Evolutionary conservation across 2,888 invertebrate species (phyloP).

Genomic region (Volucella inanis): DNA sequence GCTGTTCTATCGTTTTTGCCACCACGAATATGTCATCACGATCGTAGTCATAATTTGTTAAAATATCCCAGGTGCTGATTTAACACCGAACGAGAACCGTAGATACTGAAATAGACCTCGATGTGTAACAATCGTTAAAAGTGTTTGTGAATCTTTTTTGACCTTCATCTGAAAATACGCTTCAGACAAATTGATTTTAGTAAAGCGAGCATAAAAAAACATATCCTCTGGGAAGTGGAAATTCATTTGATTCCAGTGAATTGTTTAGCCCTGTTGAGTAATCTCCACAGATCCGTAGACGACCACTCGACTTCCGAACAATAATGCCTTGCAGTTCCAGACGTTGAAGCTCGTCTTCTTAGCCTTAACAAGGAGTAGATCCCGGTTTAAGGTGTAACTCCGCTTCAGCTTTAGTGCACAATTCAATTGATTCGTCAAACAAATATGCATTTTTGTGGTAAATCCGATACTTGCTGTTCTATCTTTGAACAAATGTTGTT

Average conservation of each 20-base stretch:
- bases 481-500: conserved; percentile 41
- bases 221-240: conserved; percentile 75
- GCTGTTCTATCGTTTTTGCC: conserved; percentile 15
- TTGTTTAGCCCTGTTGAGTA: conserved; percentile 71
- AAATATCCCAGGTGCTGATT: conserved; percentile 73
- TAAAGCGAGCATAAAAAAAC: conserved; percentile 59
- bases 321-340: conserved; percentile 69
- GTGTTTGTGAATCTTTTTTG: conserved; percentile 57
- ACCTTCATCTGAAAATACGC: conserved; percentile 75
- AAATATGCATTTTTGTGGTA: conserved; percentile 28
- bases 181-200: conserved; percentile 70
- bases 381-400: conserved; percentile 67
- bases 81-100: conserved; percentile 69
- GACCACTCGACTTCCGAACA: conserved; percentile 60
- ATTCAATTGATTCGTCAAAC: conserved; percentile 55
- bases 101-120: conserved; percentile 58
- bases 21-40: conserved; percentile 40
- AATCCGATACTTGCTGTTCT: not conserved
- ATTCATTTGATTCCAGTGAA: conserved; percentile 69
- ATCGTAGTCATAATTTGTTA: conserved; percentile 70
- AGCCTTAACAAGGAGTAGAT: conserved; percentile 54
- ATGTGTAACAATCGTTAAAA: conserved; percentile 69
- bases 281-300: conserved; percentile 74
- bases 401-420: conserved; percentile 72
- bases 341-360: conserved; percentile 62